Evolutionary conservation across 2,888 invertebrate genomes (phyloP), one percentile per base, ranked within the genome.

Genomic region (Xestia ashworthii): DNA sequence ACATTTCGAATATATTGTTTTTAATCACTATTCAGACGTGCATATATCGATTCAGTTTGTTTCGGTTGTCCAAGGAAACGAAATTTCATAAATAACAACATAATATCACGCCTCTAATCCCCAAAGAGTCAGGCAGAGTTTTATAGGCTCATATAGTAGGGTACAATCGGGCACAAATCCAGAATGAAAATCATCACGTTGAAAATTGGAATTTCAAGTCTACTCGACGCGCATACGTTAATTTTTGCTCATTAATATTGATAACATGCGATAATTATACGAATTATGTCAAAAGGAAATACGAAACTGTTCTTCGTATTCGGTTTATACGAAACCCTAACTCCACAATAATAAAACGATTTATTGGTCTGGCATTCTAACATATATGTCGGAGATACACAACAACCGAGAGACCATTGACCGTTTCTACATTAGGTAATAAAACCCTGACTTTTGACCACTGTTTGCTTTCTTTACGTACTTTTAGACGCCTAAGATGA

Each of bases 171-270:
- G 44, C 44, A 11, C 44, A 44, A 41, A 44, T 44, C 9, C 44
- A 44, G 44, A 41, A 41, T 66, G 3, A 9, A 3, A 50, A 41
- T 48, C 11, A 32, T 50, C 12, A 58, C 12, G 16, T 62, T 75
- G 9, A 32, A 44, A 53, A 5, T 48, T 41, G 16, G 41, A 12
- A 75, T 25, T 41, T 3, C 16, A 6, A 41, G 16, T 48, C 0
- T 14, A n/a, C 0, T 16, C 16, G 38, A 68, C 44, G 68, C 25
- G n/a, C 22, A 14, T 1, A 68, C 14, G 25, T n/a, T 14, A 4
- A 32, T 44, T 32, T 48, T 50, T 22, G 16, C 70, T 77, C 58
- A 50, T 69, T 5, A 58, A 79, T 38, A 77, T 77, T 69, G 11
- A 50, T 48, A 55, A n/a, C 25, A 67, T 25, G 16, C 16, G 19